Conservation (phyloP, 2,888 invertebrate species). For the Hoplodrina blanda region DNA sequence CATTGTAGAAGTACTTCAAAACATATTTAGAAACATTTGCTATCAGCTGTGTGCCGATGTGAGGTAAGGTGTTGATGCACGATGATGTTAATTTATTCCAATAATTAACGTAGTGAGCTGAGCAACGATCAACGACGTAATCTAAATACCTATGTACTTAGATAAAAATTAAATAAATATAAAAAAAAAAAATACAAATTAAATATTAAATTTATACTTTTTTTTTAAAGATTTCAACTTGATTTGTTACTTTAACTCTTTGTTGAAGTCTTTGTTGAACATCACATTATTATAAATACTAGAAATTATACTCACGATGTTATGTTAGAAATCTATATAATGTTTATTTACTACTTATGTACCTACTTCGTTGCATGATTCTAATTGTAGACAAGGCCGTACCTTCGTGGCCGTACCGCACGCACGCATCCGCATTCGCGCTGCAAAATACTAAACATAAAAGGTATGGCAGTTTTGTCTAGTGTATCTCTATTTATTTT, state of each 20-base stretch:
- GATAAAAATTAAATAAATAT: no score
- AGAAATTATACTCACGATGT: constrained; percentile 2
- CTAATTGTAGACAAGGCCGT: constrained; percentile 52
- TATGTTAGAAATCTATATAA: constrained; percentile 8
- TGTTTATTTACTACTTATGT: constrained; percentile 19
- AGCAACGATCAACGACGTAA: no score
- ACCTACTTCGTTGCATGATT: constrained; percentile 42
- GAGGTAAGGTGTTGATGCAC: constrained; percentile 9
- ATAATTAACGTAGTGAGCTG: not conserved
- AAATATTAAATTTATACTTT: no score
- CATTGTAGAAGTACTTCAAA: constrained; percentile 10
- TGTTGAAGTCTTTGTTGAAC: no score
- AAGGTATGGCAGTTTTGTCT: constrained; percentile 40
- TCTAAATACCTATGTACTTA: no score
- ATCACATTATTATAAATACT: not conserved
- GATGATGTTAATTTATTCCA: constrained; percentile 5
- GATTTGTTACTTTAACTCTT: no score
- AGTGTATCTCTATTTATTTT: constrained; percentile 17
- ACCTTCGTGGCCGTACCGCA: constrained; percentile 30
- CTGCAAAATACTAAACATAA: constrained; percentile 43
- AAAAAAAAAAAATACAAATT: no score
- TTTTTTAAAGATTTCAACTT: no score
- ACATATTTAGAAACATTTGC: constrained; percentile 39
- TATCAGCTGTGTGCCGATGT: constrained; percentile 14
- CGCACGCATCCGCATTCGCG: constrained; percentile 53